Evolutionary conservation across 2,888 invertebrate genomes (phyloP), one percentile per base, ranked within the genome.

Genomic region (Cepaea hortensis): DNA sequence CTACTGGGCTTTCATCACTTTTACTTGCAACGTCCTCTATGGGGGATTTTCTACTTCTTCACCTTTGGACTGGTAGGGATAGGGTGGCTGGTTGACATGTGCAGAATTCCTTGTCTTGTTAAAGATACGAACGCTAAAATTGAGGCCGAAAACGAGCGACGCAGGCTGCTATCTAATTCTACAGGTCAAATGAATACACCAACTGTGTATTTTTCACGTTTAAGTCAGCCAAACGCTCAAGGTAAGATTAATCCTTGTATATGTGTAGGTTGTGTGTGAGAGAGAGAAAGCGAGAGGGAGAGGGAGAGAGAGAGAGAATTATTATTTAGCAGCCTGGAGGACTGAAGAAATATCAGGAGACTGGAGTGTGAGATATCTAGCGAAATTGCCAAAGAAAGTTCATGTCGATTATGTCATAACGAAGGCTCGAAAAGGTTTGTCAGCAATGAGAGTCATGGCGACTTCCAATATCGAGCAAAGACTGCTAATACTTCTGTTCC

Each of bases 1-100:
- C 94, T 97, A 91, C 96, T 97, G 90, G 98, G 98, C 0, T 95
- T 97, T 7, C 99, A 99, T 95, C 98, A 98, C 93, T 96, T 98
- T 92, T 99, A 99, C 95, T 95, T 99, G 89, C 96, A 96, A 85
- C 95, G 98, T 85, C 89, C 88, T 46, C 50, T 87, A 3, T 92
- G 91, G 91, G 91, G 92, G 18, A 3, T 90, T 9, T 83, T 92
- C 35, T 92, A 92, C 85, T 88, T 91, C 75, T 89, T 89, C 68
- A 91, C 92, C 0, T 90, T 91, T 80, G 92, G 92, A 20, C 46
- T 92, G 3, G 84, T 89, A 11, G 92, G 92, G 0, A 50, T 91
- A 7, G 92, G 92, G 11, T 92, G 91, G 91, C 62, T 91, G 13
- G 85, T 91, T n/a, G 92, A 92, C 73, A 87, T 89, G 15, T 92